Conservation (phyloP, 2,888 invertebrate genomes). For the Smittia aterrima region DNA sequence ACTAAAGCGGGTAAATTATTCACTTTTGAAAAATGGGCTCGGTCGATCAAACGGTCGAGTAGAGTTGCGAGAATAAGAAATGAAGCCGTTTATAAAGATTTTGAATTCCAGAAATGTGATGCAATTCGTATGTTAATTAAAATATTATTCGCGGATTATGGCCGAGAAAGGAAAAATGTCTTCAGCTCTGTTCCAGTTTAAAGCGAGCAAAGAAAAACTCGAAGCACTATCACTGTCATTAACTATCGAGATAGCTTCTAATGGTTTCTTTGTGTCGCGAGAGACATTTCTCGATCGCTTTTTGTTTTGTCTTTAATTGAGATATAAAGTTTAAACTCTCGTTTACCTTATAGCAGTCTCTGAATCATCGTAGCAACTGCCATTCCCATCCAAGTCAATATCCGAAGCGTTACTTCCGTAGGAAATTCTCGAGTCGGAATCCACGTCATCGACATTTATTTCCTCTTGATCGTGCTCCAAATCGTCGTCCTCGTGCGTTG, state of each 20-base stretch:
- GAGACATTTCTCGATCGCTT: not conserved
- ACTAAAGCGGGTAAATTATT: not conserved
- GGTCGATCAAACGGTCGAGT: not conserved
- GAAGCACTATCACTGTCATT: not conserved
- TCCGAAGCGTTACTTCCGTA: slow-evolving; percentile 52
- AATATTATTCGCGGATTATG: slow-evolving; percentile 41
- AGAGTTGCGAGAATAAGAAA: not conserved
- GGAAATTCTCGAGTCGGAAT: slow-evolving; percentile 53
- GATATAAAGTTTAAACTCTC: not conserved
- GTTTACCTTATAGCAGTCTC: slow-evolving; percentile 53
- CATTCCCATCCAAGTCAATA: slow-evolving; percentile 53
- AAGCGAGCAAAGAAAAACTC: not conserved
- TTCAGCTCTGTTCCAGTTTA: not conserved
- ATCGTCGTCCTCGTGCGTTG: slow-evolving; percentile 52
- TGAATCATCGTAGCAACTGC: slow-evolving; percentile 54
- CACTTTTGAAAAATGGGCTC: not conserved
- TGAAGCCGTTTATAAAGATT: slow-evolving; percentile 33
- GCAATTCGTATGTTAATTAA: slow-evolving; percentile 42
- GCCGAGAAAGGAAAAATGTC: not conserved
- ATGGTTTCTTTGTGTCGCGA: not conserved
- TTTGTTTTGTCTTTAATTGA: slow-evolving; percentile 10
- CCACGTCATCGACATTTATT: slow-evolving; percentile 54
- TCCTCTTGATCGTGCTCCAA: slow-evolving; percentile 52
- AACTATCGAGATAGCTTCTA: not conserved
- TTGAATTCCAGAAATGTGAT: slow-evolving; percentile 19